These are phyloP conservation scores for Ormyrus rosae DNA, from an alignment of 2,888 invertebrate genomes.

Conservation along the genomic window DNA sequence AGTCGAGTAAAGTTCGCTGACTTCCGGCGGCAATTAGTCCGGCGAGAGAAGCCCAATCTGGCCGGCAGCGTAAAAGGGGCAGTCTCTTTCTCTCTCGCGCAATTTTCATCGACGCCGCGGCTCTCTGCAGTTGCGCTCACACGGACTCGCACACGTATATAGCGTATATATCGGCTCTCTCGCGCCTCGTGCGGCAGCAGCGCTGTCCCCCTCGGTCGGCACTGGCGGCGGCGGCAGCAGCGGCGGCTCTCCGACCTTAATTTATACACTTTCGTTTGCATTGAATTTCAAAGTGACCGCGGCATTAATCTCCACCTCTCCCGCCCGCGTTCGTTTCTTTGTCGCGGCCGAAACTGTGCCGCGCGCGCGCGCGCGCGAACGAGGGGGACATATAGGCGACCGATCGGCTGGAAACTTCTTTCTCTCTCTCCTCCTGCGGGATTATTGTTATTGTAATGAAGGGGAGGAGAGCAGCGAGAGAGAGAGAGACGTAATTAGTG, in stretches of 20 bases:
- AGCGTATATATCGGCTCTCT: too few relatives aligned
- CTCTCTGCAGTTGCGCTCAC: not conserved
- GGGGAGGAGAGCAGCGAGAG: not conserved
- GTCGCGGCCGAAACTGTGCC: not conserved
- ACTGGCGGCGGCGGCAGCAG: too few relatives aligned
- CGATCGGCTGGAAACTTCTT: slow-evolving; percentile 21
- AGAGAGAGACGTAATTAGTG: slow-evolving; percentile 47
- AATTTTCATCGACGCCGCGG: slow-evolving; percentile 13
- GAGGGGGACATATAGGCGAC: slow-evolving; percentile 27
- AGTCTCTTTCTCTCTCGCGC: not conserved
- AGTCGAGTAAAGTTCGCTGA: too few relatives aligned
- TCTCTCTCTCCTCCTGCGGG: not conserved
- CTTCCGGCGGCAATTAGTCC: too few relatives aligned
- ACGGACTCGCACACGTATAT: too few relatives aligned
- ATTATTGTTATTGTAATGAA: slow-evolving; percentile 39
- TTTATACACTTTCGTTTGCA: slow-evolving; percentile 53
- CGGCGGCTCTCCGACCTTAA: slow-evolving; percentile 16
- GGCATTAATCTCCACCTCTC: slow-evolving; percentile 43
- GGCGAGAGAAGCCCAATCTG: not conserved
- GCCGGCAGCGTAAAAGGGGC: not conserved
- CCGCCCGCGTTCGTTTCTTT: not conserved
- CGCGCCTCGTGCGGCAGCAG: too few relatives aligned
- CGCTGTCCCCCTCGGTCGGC: too few relatives aligned
- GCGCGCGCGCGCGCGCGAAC: slow-evolving; percentile 1
- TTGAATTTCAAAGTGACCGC: slow-evolving; percentile 54